Conservation (phyloP, 2,113 vertebrate species). For the Ophthalmolycus amberensis region DNA sequence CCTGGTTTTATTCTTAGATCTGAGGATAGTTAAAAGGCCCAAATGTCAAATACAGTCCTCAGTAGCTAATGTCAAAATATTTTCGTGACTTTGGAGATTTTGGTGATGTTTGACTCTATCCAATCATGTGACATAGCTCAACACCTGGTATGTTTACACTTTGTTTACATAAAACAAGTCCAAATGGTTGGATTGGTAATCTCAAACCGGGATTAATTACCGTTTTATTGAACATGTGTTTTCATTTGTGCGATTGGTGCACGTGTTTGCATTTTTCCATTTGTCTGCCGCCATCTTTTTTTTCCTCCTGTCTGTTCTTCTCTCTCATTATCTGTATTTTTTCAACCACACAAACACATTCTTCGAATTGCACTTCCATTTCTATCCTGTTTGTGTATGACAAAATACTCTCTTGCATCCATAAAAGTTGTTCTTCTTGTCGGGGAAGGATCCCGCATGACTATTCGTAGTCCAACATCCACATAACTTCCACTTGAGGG, state of each 20-base stretch:
- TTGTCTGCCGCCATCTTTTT: background rate
- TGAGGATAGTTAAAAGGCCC: background rate
- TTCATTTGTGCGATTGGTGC: constrained; percentile 43
- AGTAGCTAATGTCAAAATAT: too few species aligned
- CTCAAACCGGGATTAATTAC: constrained; percentile 43
- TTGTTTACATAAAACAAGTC: too few species aligned
- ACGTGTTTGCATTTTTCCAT: background rate
- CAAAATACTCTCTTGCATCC: background rate
- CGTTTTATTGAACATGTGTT: constrained; percentile 39
- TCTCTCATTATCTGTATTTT: background rate
- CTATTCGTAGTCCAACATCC: background rate
- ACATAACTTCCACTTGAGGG: constrained; percentile 5
- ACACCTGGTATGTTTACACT: background rate
- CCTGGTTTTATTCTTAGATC: background rate
- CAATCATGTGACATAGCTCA: background rate
- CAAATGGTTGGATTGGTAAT: background rate
- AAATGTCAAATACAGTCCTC: background rate
- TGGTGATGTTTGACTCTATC: background rate
- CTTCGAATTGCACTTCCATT: background rate
- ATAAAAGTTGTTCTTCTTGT: background rate
- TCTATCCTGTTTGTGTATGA: background rate
- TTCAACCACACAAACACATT: background rate
- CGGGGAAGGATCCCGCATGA: background rate
- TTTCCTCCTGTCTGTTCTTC: too few species aligned
- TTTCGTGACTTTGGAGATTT: background rate